Base-by-base conservation (phyloP, 2,113 vertebrate species). In the Marmota flaviventris region DNA sequence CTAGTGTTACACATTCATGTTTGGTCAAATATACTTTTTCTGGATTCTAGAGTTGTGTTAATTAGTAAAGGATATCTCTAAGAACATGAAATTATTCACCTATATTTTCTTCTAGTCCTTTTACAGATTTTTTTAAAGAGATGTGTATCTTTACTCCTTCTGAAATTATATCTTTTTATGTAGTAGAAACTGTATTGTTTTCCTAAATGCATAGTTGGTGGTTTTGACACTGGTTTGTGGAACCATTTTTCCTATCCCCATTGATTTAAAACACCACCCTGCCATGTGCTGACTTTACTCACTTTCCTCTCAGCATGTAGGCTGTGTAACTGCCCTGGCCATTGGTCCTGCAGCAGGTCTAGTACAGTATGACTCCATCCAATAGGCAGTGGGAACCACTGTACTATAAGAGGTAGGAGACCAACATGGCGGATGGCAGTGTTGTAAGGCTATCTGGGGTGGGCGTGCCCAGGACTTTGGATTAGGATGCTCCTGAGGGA, bases 401-500 rank as follows among this genome's bases (percentile, higher is more conserved):
- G 45, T 17, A 12, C 17, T 6, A 48, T 69, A 61, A 17, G 4
- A 17, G 34, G 84, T 58, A 48, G 73, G 51, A n/a, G 51, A 45
- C 1, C 0, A 17, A 12, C 16, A 1, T 1, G 4, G 1, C 2
- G 12, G 63, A 42, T 22, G 39, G 67, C 32, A 2, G 12, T 48
- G 75, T 25, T 29, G 32, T 18, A 24, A 56, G 75, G 29, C 58
- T 17, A 0, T 32, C 5, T 34, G 37, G 67, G 17, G n/a, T 61
- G 27, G 1, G 18, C 20, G 3, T 53, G 70, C n/a, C 63, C 16
- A 16, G 56, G 27, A 7, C 27, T 86, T 48, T 69, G 86, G 39
- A 73, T 34, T 5, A 72, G n/a, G 81, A 27, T n/a, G 7, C 1
- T 25, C 65, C 8, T 11, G 53, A 37, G 13, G 63, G 63, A 85